Base-by-base conservation (phyloP, 2,113 vertebrate genomes). In the Hippotragus niger region DNA sequence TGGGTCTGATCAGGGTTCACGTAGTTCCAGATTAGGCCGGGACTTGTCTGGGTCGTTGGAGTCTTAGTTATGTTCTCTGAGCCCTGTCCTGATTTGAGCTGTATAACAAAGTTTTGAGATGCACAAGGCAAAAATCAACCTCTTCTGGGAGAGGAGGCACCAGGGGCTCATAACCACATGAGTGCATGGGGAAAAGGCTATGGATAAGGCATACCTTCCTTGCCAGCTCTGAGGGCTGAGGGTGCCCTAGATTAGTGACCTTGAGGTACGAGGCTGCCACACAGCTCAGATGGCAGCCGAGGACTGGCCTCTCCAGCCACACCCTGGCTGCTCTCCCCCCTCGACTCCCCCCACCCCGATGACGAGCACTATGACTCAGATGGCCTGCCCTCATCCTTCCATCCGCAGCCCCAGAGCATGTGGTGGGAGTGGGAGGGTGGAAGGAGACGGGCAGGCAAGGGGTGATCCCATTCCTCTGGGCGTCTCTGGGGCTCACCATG, bases 291-390 rank as follows among this genome's bases (percentile, higher is more conserved):
- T 5, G 0, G 4, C 36, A 71, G 71, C 88, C 50, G 29, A 81
- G 15, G 3, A 3, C 43, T 55, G 81, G 76, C 64, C 81, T 82
- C 62, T 23, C 52, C 21, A 27, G 64, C 90, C 94, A 52, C 94
- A 95, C 85, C 76, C 91, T 94, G 33, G 81, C 25, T 62, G 23
- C 78, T 58, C 85, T 76, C 47, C 80, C 19, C 64, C 58, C 9
- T 10, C 10, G 10, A 19, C 1, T 2, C 47, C 58, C 29, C 74
- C 89, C 12, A 25, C 83, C 90, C 62, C 4, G 80, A 94, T 94
- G 81, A 55, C n/a, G 88, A 60, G n/a, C 33, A 10, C 58, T 71
- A 29, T 94, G 94, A 95, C 94, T 95, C 96, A 86, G 92, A n/a
- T 10, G 0, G 33, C 50, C 31, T 50, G 16, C 82, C 84, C 67